phyloP scores from a whole-genome alignment of 2,113 vertebrate species.

The Cryptotis parvus region DNA sequence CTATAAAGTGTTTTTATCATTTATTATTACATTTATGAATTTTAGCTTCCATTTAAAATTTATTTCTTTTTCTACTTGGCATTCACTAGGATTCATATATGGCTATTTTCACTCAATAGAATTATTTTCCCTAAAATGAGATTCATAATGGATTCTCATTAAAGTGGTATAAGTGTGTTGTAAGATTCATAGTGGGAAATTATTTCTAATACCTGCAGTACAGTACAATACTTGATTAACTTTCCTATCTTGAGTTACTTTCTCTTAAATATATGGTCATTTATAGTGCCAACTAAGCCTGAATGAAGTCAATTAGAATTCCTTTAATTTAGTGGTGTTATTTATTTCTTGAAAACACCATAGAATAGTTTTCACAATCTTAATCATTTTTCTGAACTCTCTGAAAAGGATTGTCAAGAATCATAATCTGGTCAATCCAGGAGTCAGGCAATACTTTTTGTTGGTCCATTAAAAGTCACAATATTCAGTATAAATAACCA shows the following conservation, averaged over 20 bases:
- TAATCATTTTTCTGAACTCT: conserved; percentile 23
- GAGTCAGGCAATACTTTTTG: neutral
- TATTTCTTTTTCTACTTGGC: conserved; percentile 53
- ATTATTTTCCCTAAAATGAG: conserved; percentile 20
- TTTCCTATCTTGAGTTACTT: conserved; percentile 68
- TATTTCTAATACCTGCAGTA: conserved; percentile 63
- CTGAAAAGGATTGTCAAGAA: neutral
- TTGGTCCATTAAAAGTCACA: conserved; percentile 7
- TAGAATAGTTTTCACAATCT: conserved; percentile 46
- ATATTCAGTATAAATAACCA: neutral
- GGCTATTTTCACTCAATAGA: conserved; percentile 64
- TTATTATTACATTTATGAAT: conserved; percentile 46
- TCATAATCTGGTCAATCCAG: neutral
- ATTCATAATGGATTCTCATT: conserved; percentile 61
- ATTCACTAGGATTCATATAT: conserved; percentile 57
- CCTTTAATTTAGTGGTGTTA: conserved; percentile 59
- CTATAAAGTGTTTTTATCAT: conserved; percentile 20
- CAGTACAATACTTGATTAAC: conserved; percentile 70
- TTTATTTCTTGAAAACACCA: conserved; percentile 67
- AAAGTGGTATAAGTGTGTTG: conserved; percentile 70
- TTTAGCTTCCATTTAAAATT: conserved; percentile 65
- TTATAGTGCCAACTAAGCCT: conserved; percentile 52
- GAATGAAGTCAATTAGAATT: conserved; percentile 71
- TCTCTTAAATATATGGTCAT: conserved; percentile 62
- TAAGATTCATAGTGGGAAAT: conserved; percentile 67